phyloP scores from a whole-genome alignment of 2,797 vertebrate species.

The Acanthurus leucopareius region DNA sequence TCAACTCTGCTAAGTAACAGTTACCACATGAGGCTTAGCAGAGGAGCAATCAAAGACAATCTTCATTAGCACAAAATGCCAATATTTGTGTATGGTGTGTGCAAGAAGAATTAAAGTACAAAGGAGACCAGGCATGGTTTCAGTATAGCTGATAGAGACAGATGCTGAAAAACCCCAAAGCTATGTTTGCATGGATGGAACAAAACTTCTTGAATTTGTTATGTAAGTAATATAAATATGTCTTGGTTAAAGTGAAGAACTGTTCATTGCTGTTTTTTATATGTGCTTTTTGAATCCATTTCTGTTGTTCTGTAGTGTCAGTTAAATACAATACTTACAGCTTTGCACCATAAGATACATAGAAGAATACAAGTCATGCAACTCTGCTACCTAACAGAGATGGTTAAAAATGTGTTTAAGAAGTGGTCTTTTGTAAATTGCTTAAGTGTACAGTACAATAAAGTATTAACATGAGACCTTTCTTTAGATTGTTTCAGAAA shows the following conservation, averaged over 20 bases:
- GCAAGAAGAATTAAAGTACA: conserved; percentile 6
- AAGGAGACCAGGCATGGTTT: conserved; percentile 15
- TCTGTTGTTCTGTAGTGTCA: conserved; percentile 3
- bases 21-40: conserved; percentile 79
- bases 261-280: background rate
- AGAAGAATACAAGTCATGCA: background rate
- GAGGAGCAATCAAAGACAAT: conserved; percentile 57
- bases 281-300: background rate
- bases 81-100: conserved; percentile 46
- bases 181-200: background rate
- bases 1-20: conserved; percentile 69
- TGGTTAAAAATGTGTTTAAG: too few species aligned
- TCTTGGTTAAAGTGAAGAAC: background rate
- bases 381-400: background rate
- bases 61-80: conserved; percentile 69
- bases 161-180: conserved; percentile 24
- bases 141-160: conserved; percentile 17
- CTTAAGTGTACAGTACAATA: too few species aligned
- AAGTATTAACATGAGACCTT: background rate
- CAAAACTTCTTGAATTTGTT: background rate
- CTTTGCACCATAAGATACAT: background rate
- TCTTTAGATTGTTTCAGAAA: conserved; percentile 1
- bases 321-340: background rate
- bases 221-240: conserved; percentile 2
- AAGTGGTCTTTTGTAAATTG: background rate